Evolutionary conservation across 2,797 vertebrate genomes (phyloP), one percentile per base, ranked within the genome.

Genomic region (Sternotherus odoratus): DNA sequence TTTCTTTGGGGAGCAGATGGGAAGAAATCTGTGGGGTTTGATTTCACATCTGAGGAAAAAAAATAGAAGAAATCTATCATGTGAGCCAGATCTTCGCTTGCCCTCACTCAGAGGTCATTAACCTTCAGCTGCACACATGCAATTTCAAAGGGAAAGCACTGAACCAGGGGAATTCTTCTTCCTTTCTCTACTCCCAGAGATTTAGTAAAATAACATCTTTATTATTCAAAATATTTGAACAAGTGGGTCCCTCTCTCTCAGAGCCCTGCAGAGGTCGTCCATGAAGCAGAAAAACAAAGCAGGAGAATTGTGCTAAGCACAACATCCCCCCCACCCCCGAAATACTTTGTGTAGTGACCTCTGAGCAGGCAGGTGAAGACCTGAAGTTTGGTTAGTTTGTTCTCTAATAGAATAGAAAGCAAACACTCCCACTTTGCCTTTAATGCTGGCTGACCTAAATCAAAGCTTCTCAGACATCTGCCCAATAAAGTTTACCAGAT

Each of bases 141-240:
- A 46, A 82, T 54, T 92, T 91, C 81, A 79, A 56, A 88, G 78
- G 30, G 30, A 49, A 89, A 93, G 84, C 13, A 54, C 89, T 91
- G 85, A 92, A 63, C 48, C 16, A 36, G 49, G 92, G 54, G 43
- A 66, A 30, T 49, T 49, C 72, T 75, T 93, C 51, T 63, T 92
- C 49, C 89, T 93, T 53, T 51, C 49, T n/a, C 23, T 79, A 19
- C 30, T n/a, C 85, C 1, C 2, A 57, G 83, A 80, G 60, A 78
- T 88, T 95, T 95, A 92, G 92, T 95, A 91, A 95, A 90, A 81
- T 82, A 84, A 91, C 1, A 43, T 56, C 81, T 89, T 95, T 94
- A 95, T 96, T 95, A 91, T 90, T 95, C 88, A 91, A 95, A 97
- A 97, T 97, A 96, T 96, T 97, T 95, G 86, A 95, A 94, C 93